These are phyloP conservation scores for Erpornis zantholeuca DNA, from an alignment of 2,113 vertebrate genomes.

Conservation along the genomic window DNA sequence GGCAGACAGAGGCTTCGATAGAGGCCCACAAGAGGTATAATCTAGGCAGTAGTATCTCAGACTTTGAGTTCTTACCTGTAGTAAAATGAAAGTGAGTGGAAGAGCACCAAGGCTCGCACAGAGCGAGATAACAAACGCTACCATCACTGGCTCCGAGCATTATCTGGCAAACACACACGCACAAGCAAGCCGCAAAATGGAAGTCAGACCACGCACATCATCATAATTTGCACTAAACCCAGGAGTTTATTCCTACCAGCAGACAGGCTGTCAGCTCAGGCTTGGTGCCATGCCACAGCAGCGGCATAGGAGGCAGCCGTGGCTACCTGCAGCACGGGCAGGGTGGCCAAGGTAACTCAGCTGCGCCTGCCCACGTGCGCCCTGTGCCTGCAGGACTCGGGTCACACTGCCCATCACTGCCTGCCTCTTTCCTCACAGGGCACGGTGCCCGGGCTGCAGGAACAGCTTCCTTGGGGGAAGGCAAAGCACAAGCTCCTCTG, in stretches of 20 bases:
- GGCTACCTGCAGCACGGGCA: background rate
- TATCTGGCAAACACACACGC: background rate
- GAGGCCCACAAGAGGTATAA: background rate
- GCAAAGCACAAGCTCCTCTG: background rate
- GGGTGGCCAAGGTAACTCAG: background rate
- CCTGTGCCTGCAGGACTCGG: background rate
- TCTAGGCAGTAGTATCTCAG: background rate
- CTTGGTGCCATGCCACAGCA: background rate
- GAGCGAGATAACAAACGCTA: background rate
- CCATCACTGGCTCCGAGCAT: background rate
- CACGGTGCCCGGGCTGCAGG: accelerated
- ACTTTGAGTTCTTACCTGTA: background rate
- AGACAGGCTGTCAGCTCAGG: background rate
- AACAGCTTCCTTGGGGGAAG: background rate
- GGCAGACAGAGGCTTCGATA: background rate
- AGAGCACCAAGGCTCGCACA: background rate
- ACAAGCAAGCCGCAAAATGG: background rate
- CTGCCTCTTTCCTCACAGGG: accelerated
- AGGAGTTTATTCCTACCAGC: background rate
- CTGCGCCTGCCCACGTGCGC: too few relatives aligned
- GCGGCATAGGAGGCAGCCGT: accelerated
- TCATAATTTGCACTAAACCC: background rate
- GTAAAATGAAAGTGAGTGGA: background rate
- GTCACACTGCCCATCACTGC: accelerated
- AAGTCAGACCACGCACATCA: accelerated